These are phyloP conservation scores for Drosophila simulans DNA, from an alignment of 1,140 invertebrate species.

Conservation along the genomic window DNA sequence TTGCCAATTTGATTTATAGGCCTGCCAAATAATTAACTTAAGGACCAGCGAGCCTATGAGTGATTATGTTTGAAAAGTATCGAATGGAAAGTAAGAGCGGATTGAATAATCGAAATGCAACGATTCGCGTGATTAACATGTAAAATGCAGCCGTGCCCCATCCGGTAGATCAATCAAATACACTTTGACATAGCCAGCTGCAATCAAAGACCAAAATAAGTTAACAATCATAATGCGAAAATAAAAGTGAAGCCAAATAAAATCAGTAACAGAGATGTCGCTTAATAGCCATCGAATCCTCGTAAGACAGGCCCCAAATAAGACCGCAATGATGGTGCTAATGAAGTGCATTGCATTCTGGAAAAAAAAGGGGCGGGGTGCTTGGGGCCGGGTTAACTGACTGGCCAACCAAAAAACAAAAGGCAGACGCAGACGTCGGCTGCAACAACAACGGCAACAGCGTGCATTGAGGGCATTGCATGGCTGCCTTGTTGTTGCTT, in stretches of 20 bases:
- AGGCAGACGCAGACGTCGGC: constrained; percentile 17
- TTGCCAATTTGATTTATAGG: constrained; percentile 72
- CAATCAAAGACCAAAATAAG: neutral
- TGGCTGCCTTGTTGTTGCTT: constrained; percentile 51
- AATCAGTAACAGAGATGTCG: neutral
- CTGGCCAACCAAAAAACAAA: constrained; percentile 80
- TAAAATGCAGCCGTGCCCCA: too few species aligned
- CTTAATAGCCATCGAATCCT: neutral
- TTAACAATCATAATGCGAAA: neutral
- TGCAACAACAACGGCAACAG: neutral
- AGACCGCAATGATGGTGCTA: constrained; percentile 69
- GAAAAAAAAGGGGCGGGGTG: constrained; percentile 1
- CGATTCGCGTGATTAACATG: too few species aligned
- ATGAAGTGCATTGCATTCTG: constrained; percentile 70
- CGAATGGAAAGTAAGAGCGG: too few species aligned
- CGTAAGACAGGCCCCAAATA: constrained; percentile 53
- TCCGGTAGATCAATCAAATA: too few species aligned
- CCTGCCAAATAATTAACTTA: constrained; percentile 60
- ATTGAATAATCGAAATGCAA: too few species aligned
- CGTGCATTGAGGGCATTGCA: constrained; percentile 52
- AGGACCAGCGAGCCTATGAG: constrained; percentile 5
- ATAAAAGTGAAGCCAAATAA: neutral
- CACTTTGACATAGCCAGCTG: neutral
- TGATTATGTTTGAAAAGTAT: neutral
- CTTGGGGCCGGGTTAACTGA: constrained; percentile 61